Evolutionary conservation across 2,888 invertebrate genomes (phyloP).

Genomic region (Tubulanus polymorphus): DNA sequence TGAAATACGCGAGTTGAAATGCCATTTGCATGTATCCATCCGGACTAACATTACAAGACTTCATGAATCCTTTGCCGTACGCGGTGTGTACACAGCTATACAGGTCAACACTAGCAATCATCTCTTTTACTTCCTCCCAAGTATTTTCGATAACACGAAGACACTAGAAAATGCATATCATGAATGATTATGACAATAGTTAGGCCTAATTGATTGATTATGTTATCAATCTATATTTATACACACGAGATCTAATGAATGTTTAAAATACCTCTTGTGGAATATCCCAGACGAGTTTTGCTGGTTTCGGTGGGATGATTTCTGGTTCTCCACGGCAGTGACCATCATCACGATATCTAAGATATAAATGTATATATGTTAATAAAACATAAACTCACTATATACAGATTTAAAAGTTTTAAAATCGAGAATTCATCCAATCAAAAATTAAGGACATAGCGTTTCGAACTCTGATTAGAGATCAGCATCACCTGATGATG

Average conservation of each 20-base stretch:
- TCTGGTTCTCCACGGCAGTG: constrained; percentile 65
- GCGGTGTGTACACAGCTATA: constrained; percentile 73
- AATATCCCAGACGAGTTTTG: constrained; percentile 83
- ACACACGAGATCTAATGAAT: no score
- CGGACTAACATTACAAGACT: constrained; percentile 84
- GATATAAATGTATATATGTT: no score
- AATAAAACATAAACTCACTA: not conserved
- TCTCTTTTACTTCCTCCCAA: constrained; percentile 64
- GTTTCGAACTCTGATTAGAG: no score
- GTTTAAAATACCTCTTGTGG: no score
- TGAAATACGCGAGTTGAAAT: constrained; percentile 87
- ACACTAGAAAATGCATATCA: no score
- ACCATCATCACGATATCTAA: constrained; percentile 54
- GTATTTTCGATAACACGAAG: constrained; percentile 71
- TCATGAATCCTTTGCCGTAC: constrained; percentile 97
- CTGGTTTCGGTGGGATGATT: constrained; percentile 75
- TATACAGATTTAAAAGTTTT: no score
- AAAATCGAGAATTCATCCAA: no score
- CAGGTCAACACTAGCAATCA: constrained; percentile 87
- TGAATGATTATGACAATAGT: no score
- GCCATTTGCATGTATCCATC: constrained; percentile 97
- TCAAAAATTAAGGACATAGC: no score
- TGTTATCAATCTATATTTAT: no score
- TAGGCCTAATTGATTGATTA: no score
- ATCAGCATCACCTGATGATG: no score